Percentiles rank a stretch among this genome's conserved stretches.
Conservation (phyloP, 2,113 vertebrate genomes). For the Casuarius casuarius region DNA sequence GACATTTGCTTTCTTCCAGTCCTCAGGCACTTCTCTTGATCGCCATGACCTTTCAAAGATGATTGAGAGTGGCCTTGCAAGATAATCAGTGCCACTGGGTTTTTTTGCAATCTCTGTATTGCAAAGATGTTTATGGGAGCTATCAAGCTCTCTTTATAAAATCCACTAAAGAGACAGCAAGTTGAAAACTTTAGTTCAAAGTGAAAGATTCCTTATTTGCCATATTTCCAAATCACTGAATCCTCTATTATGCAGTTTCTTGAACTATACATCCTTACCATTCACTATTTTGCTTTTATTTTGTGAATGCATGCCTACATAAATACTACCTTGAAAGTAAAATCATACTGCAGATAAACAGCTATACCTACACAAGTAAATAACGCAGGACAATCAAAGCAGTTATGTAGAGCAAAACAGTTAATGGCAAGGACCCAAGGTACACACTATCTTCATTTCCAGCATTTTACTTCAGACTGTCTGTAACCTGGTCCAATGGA, state of each 20-base stretch:
- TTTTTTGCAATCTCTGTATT: not conserved
- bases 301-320: not conserved
- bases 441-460: not conserved
- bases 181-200: not conserved
- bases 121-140: fast-evolving
- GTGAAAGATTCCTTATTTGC: not conserved
- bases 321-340: not conserved
- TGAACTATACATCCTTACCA: not conserved
- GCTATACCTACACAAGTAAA: not conserved
- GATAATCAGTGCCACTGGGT: not conserved
- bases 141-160: not conserved
- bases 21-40: too few relatives aligned
- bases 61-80: not conserved
- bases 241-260: not conserved
- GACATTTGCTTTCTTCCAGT: too few relatives aligned
- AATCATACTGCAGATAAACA: not conserved
- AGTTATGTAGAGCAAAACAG: not conserved
- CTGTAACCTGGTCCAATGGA: not conserved
- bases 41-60: not conserved
- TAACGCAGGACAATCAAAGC: not conserved
- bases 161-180: not conserved
- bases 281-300: not conserved
- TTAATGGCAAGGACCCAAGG: fast-evolving
- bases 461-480: not conserved
- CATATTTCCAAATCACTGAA: not conserved